These are phyloP conservation scores for Ecliptopera silaceata DNA, from an alignment of 2,888 invertebrate genomes.

Conservation along the genomic window DNA sequence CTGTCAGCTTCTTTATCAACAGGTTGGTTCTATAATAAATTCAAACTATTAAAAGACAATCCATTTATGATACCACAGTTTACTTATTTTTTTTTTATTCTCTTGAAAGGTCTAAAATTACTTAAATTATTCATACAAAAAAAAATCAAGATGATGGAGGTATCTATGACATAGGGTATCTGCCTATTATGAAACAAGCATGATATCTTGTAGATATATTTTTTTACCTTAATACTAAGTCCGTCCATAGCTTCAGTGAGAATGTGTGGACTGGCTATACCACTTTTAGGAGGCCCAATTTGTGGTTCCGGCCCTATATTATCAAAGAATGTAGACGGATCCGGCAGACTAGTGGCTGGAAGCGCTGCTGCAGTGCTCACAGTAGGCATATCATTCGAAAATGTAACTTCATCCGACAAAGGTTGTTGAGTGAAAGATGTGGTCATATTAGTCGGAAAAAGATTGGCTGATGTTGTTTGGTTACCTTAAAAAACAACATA, in stretches of 20 bases:
- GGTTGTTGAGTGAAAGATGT: constrained; percentile 60
- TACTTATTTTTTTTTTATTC: too few relatives aligned
- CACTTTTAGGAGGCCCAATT: constrained; percentile 55
- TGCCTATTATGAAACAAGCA: too few relatives aligned
- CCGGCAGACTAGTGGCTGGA: constrained; percentile 70
- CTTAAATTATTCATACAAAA: too few relatives aligned
- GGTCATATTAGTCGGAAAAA: constrained; percentile 58
- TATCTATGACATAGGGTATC: too few relatives aligned
- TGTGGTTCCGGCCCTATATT: constrained; percentile 72
- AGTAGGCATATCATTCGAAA: constrained; percentile 64
- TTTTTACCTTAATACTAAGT: constrained; percentile 63
- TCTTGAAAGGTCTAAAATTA: too few relatives aligned
- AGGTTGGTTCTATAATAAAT: constrained; percentile 63
- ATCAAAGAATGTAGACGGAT: constrained; percentile 79
- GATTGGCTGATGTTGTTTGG: constrained; percentile 48
- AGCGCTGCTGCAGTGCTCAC: constrained; percentile 63
- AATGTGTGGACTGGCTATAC: constrained; percentile 50
- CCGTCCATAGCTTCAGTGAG: constrained; percentile 70
- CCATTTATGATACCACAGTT: too few relatives aligned
- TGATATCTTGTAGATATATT: not conserved
- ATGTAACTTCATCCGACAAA: constrained; percentile 56
- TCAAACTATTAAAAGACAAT: too few relatives aligned
- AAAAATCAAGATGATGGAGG: too few relatives aligned
- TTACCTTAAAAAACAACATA: constrained; percentile 39
- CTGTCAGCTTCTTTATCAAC: constrained; percentile 82